Conservation (phyloP, 2,888 invertebrate genomes). For the Andrena chrysosceles region DNA sequence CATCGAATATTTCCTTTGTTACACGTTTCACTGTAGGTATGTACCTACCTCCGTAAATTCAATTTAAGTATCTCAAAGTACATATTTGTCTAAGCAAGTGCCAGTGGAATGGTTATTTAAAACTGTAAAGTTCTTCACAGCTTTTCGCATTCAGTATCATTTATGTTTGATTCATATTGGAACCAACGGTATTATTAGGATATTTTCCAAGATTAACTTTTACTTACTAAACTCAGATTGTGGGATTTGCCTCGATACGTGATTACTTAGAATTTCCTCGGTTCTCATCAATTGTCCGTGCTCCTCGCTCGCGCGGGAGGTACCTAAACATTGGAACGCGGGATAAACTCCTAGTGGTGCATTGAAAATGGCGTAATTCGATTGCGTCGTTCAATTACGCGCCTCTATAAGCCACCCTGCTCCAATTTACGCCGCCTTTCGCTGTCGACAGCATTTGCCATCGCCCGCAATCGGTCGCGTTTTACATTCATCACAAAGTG, state of each 20-base stretch:
- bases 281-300: not conserved
- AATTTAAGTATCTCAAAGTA: too few relatives aligned
- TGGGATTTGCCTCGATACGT: too few relatives aligned
- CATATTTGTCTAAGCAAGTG: too few relatives aligned
- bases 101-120: too few relatives aligned
- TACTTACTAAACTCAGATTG: not conserved
- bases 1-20: constrained; percentile 2
- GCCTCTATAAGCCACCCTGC: not conserved
- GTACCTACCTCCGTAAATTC: too few relatives aligned
- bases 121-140: too few relatives aligned
- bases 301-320: not conserved
- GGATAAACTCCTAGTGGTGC: not conserved
- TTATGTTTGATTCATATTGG: not conserved
- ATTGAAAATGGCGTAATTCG: constrained; percentile 18
- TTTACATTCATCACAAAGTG: constrained; percentile 43
- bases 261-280: too few relatives aligned
- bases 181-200: not conserved
- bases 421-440: constrained; percentile 21
- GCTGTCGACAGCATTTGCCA: not conserved
- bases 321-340: not conserved
- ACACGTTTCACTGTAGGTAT: too few relatives aligned
- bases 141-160: not conserved
- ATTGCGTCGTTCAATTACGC: constrained; percentile 30
- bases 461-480: constrained; percentile 24
- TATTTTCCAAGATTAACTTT: not conserved